These are phyloP conservation scores for Latrodectus geometricus DNA, from an alignment of 1,140 invertebrate species.

Conservation along the genomic window DNA sequence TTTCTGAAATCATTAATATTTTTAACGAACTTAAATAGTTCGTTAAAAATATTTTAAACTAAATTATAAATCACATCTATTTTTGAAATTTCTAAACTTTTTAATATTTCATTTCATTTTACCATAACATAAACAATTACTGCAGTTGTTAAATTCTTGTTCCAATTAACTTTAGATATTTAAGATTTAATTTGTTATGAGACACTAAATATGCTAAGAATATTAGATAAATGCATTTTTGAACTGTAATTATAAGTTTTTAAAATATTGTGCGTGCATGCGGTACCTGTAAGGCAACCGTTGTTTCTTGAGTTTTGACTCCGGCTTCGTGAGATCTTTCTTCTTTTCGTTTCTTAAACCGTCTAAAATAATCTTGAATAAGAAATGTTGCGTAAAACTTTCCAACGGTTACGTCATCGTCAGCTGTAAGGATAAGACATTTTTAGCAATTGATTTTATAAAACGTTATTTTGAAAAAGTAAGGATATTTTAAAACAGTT, in stretches of 20 bases:
- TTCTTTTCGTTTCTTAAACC: constrained; percentile 97
- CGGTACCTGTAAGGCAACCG: constrained; percentile 75
- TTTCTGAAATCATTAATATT: no score
- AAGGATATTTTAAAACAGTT: neutral
- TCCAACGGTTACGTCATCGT: constrained; percentile 99
- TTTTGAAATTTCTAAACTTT: no score
- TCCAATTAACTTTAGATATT: no score
- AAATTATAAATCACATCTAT: no score
- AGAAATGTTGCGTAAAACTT: constrained; percentile 99
- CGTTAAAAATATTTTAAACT: no score
- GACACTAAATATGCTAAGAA: neutral
- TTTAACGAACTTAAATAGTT: no score
- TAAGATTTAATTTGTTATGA: no score
- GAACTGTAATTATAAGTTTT: neutral
- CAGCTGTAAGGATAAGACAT: constrained; percentile 75
- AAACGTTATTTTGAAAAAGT: neutral
- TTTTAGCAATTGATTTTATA: no score
- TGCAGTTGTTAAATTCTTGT: no score
- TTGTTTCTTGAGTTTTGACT: constrained; percentile 72
- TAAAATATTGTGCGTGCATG: neutral
- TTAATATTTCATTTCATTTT: no score
- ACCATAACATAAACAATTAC: no score
- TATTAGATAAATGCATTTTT: neutral
- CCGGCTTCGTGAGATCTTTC: constrained; percentile 82
- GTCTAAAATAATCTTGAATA: constrained; percentile 99